phyloP scores from a whole-genome alignment of 92 coral and sea anemone species.

The Nematostella vectensis region DNA sequence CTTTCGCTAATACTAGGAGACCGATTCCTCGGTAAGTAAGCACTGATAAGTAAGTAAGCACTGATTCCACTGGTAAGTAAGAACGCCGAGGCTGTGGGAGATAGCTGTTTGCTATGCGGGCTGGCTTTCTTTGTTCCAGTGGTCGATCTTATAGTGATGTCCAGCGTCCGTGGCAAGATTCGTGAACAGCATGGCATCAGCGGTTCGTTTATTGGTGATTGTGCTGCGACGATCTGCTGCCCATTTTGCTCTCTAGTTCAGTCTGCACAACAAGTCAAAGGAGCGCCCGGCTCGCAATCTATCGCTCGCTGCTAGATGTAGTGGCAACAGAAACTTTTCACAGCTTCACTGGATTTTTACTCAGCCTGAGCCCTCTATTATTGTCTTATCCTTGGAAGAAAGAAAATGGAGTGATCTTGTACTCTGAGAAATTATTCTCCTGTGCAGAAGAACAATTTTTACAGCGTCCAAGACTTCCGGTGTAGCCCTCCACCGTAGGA shows the following conservation, averaged over 20 bases:
- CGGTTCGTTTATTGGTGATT: conserved; percentile 65
- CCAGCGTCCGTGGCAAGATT: conserved; percentile 84
- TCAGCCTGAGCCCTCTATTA: not conserved
- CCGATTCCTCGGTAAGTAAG: no score
- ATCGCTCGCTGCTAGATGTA: conserved; percentile 68
- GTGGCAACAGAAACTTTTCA: no score
- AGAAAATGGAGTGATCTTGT: no score
- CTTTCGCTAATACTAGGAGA: no score
- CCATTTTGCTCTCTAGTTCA: conserved; percentile 80
- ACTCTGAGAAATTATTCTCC: not conserved
- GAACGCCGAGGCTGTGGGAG: conserved; percentile 95
- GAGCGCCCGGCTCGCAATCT: conserved; percentile 55
- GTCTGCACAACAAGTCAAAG: conserved; percentile 85
- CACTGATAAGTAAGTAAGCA: no score
- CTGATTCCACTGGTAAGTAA: no score
- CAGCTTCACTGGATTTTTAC: not conserved
- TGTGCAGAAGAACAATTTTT: no score
- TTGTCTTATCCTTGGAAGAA: no score
- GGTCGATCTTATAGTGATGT: conserved; percentile 62
- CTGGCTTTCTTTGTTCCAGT: conserved; percentile 67
- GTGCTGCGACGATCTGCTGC: conserved; percentile 63
- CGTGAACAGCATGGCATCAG: conserved; percentile 85
- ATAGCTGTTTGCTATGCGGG: conserved; percentile 80
- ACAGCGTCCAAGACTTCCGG: no score
- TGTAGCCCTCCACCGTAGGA: no score